Percentiles rank a stretch among this genome's conserved stretches.
Evolutionary conservation across 1,140 invertebrate species (phyloP).

Genomic region (Araneus ventricosus): DNA sequence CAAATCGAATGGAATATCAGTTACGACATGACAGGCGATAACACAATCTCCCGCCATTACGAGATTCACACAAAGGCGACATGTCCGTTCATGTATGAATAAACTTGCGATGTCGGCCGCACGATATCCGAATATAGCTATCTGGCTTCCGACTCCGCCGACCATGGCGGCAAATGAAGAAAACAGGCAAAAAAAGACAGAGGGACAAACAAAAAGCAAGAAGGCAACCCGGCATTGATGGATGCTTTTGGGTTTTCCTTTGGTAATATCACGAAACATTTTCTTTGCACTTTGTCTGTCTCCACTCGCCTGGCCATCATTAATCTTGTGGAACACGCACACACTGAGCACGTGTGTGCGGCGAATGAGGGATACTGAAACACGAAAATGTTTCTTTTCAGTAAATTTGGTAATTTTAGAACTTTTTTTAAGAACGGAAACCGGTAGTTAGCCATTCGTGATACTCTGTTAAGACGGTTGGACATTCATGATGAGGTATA

Average conservation of each 20-base stretch:
- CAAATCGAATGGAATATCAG: neutral
- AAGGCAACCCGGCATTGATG: conserved; percentile 11
- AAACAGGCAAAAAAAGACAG: neutral
- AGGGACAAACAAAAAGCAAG: neutral
- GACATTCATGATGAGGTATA: no score
- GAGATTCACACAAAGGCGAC: neutral
- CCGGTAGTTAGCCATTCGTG: neutral
- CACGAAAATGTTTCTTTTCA: neutral
- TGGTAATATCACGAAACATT: conserved; percentile 7
- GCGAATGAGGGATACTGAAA: neutral
- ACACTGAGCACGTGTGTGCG: neutral
- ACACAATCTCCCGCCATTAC: conserved; percentile 18
- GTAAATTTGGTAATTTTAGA: conserved; percentile 22
- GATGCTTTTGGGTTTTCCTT: neutral
- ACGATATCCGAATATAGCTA: neutral
- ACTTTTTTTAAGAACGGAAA: neutral
- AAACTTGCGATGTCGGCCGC: neutral
- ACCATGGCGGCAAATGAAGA: no score
- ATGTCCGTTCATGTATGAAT: neutral
- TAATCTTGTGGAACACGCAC: conserved; percentile 8
- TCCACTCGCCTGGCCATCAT: neutral
- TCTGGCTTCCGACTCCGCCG: neutral
- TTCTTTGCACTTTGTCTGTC: conserved; percentile 19
- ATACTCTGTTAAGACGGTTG: neutral
- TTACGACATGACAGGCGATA: neutral